A percentile compares a stretch with the other conserved stretches of the same genome.
These are phyloP conservation scores for Uria lomvia DNA, from an alignment of 2,113 vertebrate genomes.

Conservation along the genomic window DNA sequence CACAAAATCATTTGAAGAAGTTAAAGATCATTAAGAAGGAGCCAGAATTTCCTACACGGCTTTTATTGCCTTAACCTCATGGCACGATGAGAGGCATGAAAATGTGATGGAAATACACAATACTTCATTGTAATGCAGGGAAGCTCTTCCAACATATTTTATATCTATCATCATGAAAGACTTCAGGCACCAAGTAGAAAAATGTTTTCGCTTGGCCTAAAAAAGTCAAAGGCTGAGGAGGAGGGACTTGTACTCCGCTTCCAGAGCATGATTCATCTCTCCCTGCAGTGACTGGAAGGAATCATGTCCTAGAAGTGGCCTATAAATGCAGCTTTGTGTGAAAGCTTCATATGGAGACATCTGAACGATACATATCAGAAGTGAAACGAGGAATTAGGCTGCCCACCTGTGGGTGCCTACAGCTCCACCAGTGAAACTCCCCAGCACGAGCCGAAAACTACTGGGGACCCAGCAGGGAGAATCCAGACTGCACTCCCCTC, in stretches of 20 bases:
- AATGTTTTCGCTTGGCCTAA: neutral
- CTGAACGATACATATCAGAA: neutral
- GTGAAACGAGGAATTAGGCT: neutral
- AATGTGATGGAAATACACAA: neutral
- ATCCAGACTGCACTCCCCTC: neutral
- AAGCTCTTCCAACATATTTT: neutral
- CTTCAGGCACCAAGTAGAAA: neutral
- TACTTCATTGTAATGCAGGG: neutral
- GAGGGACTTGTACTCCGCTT: neutral
- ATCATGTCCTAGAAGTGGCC: neutral
- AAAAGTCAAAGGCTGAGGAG: neutral
- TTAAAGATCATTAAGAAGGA: conserved; percentile 1
- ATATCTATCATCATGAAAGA: neutral
- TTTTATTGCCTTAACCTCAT: neutral
- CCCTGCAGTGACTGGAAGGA: neutral
- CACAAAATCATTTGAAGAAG: neutral
- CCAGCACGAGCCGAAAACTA: neutral
- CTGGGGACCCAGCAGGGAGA: neutral
- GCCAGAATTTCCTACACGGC: neutral
- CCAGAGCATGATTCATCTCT: neutral
- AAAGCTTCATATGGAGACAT: neutral
- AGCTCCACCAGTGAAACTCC: neutral
- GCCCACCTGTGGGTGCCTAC: neutral
- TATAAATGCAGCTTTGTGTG: neutral
- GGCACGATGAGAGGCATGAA: neutral